Conservation (phyloP, 1,140 invertebrate species). For the Ceratosolen solmsi region DNA sequence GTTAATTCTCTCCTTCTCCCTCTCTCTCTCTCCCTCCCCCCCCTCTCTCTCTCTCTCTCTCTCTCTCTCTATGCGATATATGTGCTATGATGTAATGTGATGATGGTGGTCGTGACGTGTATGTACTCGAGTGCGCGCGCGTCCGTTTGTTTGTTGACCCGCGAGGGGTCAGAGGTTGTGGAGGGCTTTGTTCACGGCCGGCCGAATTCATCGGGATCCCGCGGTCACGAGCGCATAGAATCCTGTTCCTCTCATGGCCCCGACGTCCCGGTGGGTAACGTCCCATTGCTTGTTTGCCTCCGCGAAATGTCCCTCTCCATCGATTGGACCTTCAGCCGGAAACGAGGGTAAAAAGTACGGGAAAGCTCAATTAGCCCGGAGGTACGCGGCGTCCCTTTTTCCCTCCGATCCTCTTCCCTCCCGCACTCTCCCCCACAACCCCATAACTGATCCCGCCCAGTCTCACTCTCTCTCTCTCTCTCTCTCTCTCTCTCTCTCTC, state of each 20-base stretch:
- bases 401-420: not conserved
- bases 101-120: not conserved
- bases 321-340: not conserved
- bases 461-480: not conserved
- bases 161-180: not conserved
- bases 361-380: constrained; percentile 5
- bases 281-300: not conserved
- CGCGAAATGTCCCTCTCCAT: not conserved
- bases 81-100: too few relatives aligned
- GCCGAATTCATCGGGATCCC: not conserved
- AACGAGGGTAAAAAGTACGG: not conserved
- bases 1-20: not conserved
- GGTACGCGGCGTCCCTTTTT: not conserved
- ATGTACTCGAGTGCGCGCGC: not conserved
- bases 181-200: not conserved
- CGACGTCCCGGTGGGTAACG: too few relatives aligned
- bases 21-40: too few relatives aligned
- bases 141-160: not conserved
- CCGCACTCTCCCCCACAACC: not conserved
- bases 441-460: too few relatives aligned
- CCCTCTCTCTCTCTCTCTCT: too few relatives aligned
- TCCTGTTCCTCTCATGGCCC: not conserved
- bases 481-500: not conserved
- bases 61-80: too few relatives aligned
- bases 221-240: not conserved